Conservation (phyloP, 2,113 vertebrate species). For the Cyprinodon variegatus region DNA sequence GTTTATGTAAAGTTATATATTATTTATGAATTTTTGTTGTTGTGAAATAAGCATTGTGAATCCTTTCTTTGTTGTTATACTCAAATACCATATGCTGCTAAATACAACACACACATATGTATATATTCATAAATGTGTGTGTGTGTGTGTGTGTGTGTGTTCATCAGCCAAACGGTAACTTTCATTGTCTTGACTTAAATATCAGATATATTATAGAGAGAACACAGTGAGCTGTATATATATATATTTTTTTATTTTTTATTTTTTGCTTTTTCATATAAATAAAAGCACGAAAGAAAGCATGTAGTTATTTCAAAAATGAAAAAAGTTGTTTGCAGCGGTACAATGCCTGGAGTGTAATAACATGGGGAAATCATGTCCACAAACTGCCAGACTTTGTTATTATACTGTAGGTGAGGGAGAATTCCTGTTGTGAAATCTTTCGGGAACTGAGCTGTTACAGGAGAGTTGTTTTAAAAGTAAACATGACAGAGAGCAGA, state of each 20-base stretch:
- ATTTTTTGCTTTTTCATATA: background rate
- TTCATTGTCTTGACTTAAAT: background rate
- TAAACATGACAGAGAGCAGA: background rate
- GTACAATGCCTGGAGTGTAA: background rate
- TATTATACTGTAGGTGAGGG: background rate
- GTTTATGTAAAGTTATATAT: background rate
- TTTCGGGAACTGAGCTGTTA: background rate
- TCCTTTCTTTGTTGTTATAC: background rate
- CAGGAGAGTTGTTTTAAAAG: background rate
- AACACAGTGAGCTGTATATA: too few relatives aligned
- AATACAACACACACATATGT: background rate
- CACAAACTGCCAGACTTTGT: constrained; percentile 1
- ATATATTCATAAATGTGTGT: too few relatives aligned
- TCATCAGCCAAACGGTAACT: too few relatives aligned
- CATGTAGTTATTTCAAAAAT: background rate
- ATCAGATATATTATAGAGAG: background rate
- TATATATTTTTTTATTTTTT: too few relatives aligned
- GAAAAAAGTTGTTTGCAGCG: background rate
- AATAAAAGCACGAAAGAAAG: background rate
- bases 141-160: too few relatives aligned
- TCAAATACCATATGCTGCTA: background rate
- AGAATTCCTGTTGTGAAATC: background rate
- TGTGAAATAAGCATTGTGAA: background rate
- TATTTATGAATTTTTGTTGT: background rate
- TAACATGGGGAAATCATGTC: background rate